Evolutionary conservation across 2,113 vertebrate genomes (phyloP).

Genomic region (Pandion haliaetus): DNA sequence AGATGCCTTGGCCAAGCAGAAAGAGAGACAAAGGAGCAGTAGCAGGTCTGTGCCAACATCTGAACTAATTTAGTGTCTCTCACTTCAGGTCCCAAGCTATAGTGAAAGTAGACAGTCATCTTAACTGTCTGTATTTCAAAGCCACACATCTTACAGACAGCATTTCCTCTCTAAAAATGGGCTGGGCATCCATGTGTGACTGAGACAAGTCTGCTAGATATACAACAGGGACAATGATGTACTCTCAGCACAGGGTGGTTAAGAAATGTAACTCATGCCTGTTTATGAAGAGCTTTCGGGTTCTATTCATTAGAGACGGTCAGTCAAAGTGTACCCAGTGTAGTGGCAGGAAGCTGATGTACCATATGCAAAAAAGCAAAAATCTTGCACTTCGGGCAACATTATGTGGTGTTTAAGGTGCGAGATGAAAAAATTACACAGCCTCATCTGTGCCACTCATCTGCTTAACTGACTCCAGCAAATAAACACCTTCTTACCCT

Average conservation of each 20-base stretch:
- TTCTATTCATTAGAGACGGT: background rate
- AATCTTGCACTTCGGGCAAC: background rate
- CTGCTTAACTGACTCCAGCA: background rate
- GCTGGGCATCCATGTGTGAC: background rate
- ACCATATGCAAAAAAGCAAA: background rate
- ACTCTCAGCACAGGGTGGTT: background rate
- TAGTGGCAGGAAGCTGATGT: background rate
- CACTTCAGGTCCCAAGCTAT: background rate
- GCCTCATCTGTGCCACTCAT: background rate
- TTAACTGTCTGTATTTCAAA: background rate
- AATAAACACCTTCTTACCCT: background rate
- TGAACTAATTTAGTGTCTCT: background rate
- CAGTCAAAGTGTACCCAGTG: background rate
- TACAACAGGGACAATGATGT: background rate
- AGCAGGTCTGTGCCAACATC: slow-evolving; percentile 63
- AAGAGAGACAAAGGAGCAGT: slow-evolving; percentile 39
- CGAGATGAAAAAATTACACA: background rate
- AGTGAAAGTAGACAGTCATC: background rate
- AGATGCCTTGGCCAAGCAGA: slow-evolving; percentile 56
- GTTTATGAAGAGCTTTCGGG: background rate
- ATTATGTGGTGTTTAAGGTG: background rate
- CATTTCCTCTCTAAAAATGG: background rate
- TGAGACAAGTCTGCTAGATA: background rate
- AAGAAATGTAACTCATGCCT: background rate
- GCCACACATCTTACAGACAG: background rate